Percentiles rank a stretch among this genome's conserved stretches.
These are phyloP conservation scores for Trichomalopsis sarcophagae DNA, from an alignment of 1,140 invertebrate genomes.

Conservation along the genomic window DNA sequence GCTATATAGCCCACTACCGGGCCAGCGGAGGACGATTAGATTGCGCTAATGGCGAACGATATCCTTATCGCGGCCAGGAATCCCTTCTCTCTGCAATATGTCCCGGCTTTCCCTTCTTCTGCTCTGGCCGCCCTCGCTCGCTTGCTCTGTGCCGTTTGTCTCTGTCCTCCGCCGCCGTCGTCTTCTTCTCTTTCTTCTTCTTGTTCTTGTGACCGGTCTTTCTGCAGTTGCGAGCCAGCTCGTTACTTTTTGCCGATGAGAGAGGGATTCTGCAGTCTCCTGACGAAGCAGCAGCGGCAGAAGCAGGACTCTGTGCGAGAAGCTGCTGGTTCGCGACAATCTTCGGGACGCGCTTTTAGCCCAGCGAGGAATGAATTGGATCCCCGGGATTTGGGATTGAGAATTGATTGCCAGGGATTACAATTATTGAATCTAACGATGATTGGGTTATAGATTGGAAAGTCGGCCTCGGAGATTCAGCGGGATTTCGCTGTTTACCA, in stretches of 20 bases:
- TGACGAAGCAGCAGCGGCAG: neutral
- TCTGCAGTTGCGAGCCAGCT: conserved; percentile 9
- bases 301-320: conserved; percentile 11
- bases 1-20: neutral
- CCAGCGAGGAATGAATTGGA: conserved; percentile 39
- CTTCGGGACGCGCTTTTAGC: neutral
- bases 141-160: conserved; percentile 31
- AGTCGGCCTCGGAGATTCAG: neutral
- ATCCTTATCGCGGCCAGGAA: conserved; percentile 61
- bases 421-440: conserved; percentile 45
- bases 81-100: conserved; percentile 56
- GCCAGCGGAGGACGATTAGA: conserved; percentile 63
- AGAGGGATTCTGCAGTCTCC: neutral
- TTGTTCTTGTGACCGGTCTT: conserved; percentile 20
- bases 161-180: conserved; percentile 2
- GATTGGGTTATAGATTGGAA: conserved; percentile 9
- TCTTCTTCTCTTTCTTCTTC: conserved; percentile 6
- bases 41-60: conserved; percentile 68
- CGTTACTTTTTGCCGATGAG: conserved; percentile 50
- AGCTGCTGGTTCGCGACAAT: conserved; percentile 7
- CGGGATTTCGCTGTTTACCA: neutral
- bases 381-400: conserved; percentile 28
- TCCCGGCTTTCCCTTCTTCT: conserved; percentile 44
- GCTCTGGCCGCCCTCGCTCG: neutral
- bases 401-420: conserved; percentile 44